These are phyloP conservation scores for Schizotus pectinicornis DNA, from an alignment of 2,888 invertebrate species.

Conservation along the genomic window DNA sequence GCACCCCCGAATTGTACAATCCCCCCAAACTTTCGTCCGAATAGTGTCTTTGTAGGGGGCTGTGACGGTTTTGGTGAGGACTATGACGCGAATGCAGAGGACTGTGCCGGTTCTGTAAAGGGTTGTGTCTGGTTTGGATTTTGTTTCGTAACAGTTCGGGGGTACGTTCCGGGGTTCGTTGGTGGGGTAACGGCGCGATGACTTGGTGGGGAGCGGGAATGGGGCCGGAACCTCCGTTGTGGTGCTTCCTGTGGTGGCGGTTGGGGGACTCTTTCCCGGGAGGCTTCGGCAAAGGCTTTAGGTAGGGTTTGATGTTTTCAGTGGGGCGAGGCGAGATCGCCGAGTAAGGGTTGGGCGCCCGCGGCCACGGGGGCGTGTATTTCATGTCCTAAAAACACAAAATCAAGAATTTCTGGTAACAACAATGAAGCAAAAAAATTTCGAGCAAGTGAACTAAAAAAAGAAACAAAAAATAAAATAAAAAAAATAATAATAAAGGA, in stretches of 20 bases:
- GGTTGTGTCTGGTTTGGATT: constrained; percentile 51
- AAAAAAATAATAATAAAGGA: too few relatives aligned
- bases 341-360: constrained; percentile 60
- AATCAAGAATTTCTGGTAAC: background rate
- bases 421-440: constrained; percentile 6
- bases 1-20: constrained; percentile 50
- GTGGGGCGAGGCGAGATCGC: constrained; percentile 35
- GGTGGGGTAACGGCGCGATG: constrained; percentile 40
- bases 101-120: constrained; percentile 45
- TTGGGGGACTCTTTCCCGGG: constrained; percentile 60
- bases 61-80: constrained; percentile 54
- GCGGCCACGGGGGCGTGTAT: constrained; percentile 70
- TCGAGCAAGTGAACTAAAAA: background rate
- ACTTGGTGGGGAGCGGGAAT: constrained; percentile 46
- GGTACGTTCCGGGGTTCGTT: constrained; percentile 46
- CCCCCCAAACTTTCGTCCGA: constrained; percentile 71
- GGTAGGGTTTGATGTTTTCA: constrained; percentile 59
- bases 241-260: constrained; percentile 50
- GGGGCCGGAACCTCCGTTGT: constrained; percentile 38
- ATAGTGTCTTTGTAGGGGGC: constrained; percentile 67
- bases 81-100: constrained; percentile 50
- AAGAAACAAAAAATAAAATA: background rate
- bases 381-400: constrained; percentile 44
- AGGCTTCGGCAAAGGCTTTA: constrained; percentile 66
- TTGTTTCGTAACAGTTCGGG: constrained; percentile 52